Evolutionary conservation across 2,888 invertebrate genomes (phyloP), one percentile per base, ranked within the genome.

Genomic region (Erannis defoliaria): DNA sequence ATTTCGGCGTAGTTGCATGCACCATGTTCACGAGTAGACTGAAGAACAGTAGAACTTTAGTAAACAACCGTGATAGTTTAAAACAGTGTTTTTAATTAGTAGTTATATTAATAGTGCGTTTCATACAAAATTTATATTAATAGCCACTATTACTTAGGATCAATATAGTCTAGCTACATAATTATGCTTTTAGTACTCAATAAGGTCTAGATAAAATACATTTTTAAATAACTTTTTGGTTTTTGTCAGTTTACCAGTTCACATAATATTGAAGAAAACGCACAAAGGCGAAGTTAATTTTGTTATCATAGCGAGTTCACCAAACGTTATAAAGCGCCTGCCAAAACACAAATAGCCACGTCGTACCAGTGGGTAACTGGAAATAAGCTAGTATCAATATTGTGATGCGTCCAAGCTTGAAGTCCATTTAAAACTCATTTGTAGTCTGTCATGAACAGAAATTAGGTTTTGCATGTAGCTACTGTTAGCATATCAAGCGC

Each of bases 341-440:
- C 61, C 45, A 50, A 61, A 61, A 55, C 33, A 50, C 48, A 33
- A 51, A 61, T 61, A 61, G 61, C 55, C 9, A 55, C 31, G 23
- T 23, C 23, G 21, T 40, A 29, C 18, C 42, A 45, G 33, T 23
- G 50, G 14, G 35, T 33, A 56, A 26, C 35, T 18, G 26, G 21
- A 29, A 37, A 23, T 35, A 14, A 18, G 29, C 51, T 14, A 29
- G 42, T 48, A 40, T 51, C 51, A 53, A 56, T 51, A 56, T 21
- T 21, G 53, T 21, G 56, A 56, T 62, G 62, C 56, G 33, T 29
- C 21, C 38, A 51, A 50, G 62, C 56, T 60, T 55, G 48, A 60
- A 60, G 57, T 31, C 53, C 59, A 64, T 66, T 59, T 55, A 16
- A 57, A 65, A 51, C 57, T 57, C 66, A 51, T 64, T 62, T 62